Conservation (phyloP, 2,113 vertebrate genomes). For the Stegastes partitus region DNA sequence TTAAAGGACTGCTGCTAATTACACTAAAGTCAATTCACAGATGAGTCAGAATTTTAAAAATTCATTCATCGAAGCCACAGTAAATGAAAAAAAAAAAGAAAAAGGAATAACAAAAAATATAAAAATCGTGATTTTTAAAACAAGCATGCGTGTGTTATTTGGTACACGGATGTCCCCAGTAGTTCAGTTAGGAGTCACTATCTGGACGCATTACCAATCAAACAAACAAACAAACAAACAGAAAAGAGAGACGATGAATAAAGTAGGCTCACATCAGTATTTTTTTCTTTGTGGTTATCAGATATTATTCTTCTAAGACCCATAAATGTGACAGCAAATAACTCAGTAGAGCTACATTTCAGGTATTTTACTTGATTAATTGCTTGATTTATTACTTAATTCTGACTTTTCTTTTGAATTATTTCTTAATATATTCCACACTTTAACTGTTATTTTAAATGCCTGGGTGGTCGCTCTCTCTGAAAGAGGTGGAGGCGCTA, state of each 20-base stretch:
- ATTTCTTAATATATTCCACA: too few relatives aligned
- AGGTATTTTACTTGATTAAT: too few relatives aligned
- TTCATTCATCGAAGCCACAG: background rate
- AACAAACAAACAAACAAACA: background rate
- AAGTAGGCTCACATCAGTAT: background rate
- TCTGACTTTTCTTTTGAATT: too few relatives aligned
- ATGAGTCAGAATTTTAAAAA: slow-evolving; percentile 1
- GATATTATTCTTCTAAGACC: too few relatives aligned
- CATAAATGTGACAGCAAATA: too few relatives aligned
- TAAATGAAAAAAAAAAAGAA: background rate
- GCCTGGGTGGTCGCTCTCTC: background rate
- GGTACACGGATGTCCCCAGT: background rate
- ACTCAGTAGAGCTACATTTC: too few relatives aligned
- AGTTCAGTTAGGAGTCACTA: slow-evolving; percentile 2
- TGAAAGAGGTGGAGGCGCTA: too few relatives aligned
- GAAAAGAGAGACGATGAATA: background rate
- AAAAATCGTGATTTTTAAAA: background rate
- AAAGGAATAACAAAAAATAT: background rate
- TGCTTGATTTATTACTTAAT: too few relatives aligned
- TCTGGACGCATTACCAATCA: background rate
- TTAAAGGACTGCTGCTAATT: slow-evolving; percentile 22
- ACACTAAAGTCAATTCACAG: slow-evolving; percentile 19
- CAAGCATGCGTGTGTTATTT: too few relatives aligned
- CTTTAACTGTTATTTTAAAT: background rate
- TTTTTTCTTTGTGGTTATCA: background rate